Conservation (phyloP, 2,797 vertebrate species). For the Falco cherrug region DNA sequence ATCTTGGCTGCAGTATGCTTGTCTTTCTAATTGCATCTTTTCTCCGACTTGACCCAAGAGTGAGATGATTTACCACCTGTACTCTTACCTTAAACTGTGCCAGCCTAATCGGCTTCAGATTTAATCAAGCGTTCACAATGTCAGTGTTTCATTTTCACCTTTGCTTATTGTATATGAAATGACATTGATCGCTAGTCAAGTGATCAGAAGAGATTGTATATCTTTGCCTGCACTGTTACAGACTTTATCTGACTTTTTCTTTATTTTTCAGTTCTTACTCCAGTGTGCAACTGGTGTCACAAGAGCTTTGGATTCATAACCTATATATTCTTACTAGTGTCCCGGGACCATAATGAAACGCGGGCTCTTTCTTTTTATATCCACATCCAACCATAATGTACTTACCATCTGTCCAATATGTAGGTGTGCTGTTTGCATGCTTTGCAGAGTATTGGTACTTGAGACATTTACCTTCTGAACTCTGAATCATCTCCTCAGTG, state of each 20-base stretch:
- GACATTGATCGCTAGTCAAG: neutral
- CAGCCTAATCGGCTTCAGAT: constrained; percentile 30
- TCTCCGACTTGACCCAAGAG: constrained; percentile 42
- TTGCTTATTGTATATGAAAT: constrained; percentile 21
- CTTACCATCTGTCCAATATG: neutral
- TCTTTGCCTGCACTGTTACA: neutral
- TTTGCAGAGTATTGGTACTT: neutral
- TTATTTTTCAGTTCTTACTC: neutral
- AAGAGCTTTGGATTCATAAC: neutral
- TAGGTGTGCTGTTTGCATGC: neutral
- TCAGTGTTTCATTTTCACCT: constrained; percentile 37
- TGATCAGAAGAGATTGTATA: neutral
- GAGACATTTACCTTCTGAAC: neutral
- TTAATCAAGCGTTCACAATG: neutral
- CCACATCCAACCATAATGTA: neutral
- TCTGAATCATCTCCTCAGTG: neutral
- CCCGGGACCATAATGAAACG: neutral
- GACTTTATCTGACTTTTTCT: neutral
- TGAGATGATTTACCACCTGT: constrained; percentile 47
- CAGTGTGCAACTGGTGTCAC: neutral
- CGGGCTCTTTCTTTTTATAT: neutral
- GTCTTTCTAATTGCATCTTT: constrained; percentile 56
- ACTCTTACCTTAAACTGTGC: constrained; percentile 21
- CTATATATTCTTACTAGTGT: neutral
- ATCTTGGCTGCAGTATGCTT: constrained; percentile 24